Percentiles rank a stretch among this genome's conserved stretches.
phyloP scores from a whole-genome alignment of 2,888 invertebrate genomes.

The Drosophila helvetica region DNA sequence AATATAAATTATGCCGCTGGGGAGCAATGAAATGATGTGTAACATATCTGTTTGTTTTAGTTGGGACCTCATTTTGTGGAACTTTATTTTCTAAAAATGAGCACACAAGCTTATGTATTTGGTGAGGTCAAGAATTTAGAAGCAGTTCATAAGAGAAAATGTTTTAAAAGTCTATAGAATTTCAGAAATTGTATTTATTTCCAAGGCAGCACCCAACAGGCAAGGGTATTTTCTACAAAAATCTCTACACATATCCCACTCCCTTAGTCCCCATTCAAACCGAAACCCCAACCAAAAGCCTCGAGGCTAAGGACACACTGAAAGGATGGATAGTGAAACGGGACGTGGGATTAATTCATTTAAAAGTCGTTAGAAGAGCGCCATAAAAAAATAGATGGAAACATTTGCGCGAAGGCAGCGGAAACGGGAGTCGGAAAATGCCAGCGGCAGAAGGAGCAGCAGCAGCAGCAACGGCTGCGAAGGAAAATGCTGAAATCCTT shows the following conservation, averaged over 20 bases:
- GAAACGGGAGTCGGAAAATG: slow-evolving; percentile 53
- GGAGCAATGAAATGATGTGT: slow-evolving; percentile 43
- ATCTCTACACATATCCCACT: neutral
- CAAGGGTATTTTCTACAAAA: neutral
- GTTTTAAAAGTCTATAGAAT: no score
- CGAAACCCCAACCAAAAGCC: neutral
- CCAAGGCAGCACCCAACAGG: neutral
- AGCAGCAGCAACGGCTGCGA: neutral
- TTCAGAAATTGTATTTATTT: no score
- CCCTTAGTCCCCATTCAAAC: slow-evolving; percentile 1
- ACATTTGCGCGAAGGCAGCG: slow-evolving; percentile 47
- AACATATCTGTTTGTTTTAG: slow-evolving; percentile 19
- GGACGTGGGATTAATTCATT: slow-evolving; percentile 73
- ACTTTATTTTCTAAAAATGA: neutral
- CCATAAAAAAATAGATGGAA: slow-evolving; percentile 29
- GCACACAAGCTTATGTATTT: slow-evolving; percentile 18
- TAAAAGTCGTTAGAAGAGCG: slow-evolving; percentile 68
- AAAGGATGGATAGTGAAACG: slow-evolving; percentile 22
- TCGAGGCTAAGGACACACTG: slow-evolving; percentile 33
- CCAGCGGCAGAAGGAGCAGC: slow-evolving; percentile 27
- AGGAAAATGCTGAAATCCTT: slow-evolving; percentile 63
- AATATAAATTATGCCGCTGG: slow-evolving; percentile 68
- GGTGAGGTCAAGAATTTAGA: neutral
- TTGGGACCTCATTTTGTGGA: slow-evolving; percentile 1
- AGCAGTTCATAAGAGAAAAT: neutral